phyloP scores from a whole-genome alignment of 1,140 invertebrate species.

The Idris sp. region DNA sequence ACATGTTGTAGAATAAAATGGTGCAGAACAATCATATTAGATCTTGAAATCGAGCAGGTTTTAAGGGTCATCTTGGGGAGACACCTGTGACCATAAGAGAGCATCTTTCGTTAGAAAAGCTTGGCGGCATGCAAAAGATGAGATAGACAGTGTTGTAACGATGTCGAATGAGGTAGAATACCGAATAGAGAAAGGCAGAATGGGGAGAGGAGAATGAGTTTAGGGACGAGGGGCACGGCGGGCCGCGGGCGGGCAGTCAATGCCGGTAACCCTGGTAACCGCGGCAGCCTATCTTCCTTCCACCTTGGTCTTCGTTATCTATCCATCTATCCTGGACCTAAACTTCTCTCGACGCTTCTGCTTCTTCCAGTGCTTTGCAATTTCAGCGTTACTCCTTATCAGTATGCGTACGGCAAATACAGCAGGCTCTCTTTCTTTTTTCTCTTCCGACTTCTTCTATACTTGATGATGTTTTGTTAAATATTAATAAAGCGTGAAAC shows the following conservation, averaged over 20 bases:
- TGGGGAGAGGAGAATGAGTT: constrained; percentile 53
- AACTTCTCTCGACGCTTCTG: constrained; percentile 65
- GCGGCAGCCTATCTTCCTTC: constrained; percentile 72
- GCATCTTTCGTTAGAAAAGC: too few species aligned
- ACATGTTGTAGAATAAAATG: too few species aligned
- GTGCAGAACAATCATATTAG: too few species aligned
- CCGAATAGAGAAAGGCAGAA: constrained; percentile 54
- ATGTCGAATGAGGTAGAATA: constrained; percentile 57
- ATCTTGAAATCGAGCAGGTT: too few species aligned
- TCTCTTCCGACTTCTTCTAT: background rate
- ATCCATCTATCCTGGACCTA: constrained; percentile 72
- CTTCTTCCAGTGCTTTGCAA: constrained; percentile 56
- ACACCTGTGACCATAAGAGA: too few species aligned
- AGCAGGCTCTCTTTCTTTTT: constrained; percentile 1
- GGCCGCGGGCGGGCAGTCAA: constrained; percentile 74
- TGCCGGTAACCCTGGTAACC: constrained; percentile 76
- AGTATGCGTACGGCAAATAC: constrained; percentile 35
- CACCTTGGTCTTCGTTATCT: constrained; percentile 61
- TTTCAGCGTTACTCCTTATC: constrained; percentile 52
- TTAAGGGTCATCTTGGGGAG: too few species aligned
- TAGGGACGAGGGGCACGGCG: constrained; percentile 30
- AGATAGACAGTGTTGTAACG: constrained; percentile 55
- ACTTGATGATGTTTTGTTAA: constrained; percentile 35
- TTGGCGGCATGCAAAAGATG: constrained; percentile 45
- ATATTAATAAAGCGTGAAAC: constrained; percentile 42